These are phyloP conservation scores for Trypoxylus dichotomus DNA, from an alignment of 1,140 invertebrate genomes.

Conservation along the genomic window DNA sequence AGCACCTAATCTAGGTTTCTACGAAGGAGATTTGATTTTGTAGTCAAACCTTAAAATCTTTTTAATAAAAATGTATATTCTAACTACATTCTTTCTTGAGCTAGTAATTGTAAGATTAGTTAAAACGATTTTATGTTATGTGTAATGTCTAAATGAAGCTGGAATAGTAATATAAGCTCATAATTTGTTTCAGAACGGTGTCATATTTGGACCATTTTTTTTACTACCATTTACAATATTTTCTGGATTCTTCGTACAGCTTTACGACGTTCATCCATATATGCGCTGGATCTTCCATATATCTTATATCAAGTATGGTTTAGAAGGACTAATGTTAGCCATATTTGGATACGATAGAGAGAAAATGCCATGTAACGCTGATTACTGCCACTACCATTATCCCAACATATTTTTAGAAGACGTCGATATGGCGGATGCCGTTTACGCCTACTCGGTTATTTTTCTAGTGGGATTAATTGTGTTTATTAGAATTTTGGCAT, in stretches of 20 bases:
- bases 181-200: conserved; percentile 65
- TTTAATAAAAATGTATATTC: no score
- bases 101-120: no score
- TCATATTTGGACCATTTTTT: conserved; percentile 82
- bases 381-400: conserved; percentile 71
- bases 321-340: conserved; percentile 68
- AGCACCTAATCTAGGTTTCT: no score
- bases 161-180: no score
- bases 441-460: conserved; percentile 56
- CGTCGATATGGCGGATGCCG: conserved; percentile 72
- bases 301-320: conserved; percentile 79
- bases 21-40: no score
- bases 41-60: no score
- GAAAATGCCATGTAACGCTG: conserved; percentile 63
- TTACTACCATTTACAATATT: conserved; percentile 86
- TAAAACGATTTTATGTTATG: no score
- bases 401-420: conserved; percentile 71
- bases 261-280: conserved; percentile 77
- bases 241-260: conserved; percentile 86
- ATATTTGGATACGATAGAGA: conserved; percentile 69
- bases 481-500: conserved; percentile 43
- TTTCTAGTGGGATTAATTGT: conserved; percentile 46
- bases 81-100: no score
- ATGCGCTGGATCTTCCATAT: conserved; percentile 85
- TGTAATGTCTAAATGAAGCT: no score